phyloP scores from a whole-genome alignment of 1,140 invertebrate species.

The Reticulitermes speratus region DNA sequence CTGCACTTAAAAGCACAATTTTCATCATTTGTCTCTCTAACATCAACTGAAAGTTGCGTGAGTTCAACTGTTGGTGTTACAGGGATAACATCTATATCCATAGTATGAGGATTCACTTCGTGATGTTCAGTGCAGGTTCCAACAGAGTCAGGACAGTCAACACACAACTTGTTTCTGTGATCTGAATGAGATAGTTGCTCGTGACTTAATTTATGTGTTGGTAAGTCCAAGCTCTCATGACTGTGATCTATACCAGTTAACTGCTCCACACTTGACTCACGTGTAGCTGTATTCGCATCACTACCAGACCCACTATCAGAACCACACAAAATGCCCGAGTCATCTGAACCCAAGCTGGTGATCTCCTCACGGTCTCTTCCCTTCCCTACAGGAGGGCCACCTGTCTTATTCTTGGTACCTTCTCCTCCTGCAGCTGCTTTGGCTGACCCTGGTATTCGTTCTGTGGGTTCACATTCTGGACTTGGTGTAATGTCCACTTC shows the following conservation, averaged over 20 bases:
- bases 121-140: not conserved
- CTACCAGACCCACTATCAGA: slow-evolving; percentile 58
- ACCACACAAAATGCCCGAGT: slow-evolving; percentile 78
- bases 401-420: not conserved
- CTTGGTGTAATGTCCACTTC: slow-evolving; percentile 79
- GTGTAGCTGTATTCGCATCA: slow-evolving; percentile 42
- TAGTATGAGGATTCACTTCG: not conserved
- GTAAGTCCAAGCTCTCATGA: slow-evolving; percentile 29
- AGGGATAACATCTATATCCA: not conserved
- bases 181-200: not conserved
- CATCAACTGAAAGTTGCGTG: not conserved
- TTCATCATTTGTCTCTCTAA: not conserved
- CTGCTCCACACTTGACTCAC: slow-evolving; percentile 51
- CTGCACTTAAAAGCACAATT: slow-evolving; percentile 1
- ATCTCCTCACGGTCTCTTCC: slow-evolving; percentile 60
- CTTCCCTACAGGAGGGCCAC: not conserved
- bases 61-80: not conserved
- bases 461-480: slow-evolving; percentile 65
- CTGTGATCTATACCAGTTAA: slow-evolving; percentile 36
- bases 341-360: slow-evolving; percentile 78
- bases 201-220: slow-evolving; percentile 31
- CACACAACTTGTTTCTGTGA: not conserved
- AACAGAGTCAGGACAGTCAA: not conserved
- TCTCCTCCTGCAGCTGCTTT: not conserved
- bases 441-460: not conserved